These are phyloP conservation scores for Bothrops jararaca DNA, from an alignment of 2,113 vertebrate genomes.

Conservation along the genomic window DNA sequence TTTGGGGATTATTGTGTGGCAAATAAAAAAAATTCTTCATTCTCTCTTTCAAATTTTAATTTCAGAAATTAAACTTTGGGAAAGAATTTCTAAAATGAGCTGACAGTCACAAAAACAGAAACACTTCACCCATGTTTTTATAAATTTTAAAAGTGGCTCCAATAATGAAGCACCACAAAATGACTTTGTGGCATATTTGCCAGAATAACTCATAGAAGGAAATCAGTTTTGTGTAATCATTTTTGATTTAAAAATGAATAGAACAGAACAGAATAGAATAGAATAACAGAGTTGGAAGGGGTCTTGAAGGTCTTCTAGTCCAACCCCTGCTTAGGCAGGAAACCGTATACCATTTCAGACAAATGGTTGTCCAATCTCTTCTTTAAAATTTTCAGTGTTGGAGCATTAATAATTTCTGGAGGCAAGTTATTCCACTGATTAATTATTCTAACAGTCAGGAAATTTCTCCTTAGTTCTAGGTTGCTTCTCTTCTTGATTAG, in stretches of 20 bases:
- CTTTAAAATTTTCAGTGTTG: too few species aligned
- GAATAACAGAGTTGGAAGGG: too few species aligned
- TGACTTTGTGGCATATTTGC: background rate
- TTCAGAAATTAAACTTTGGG: slow-evolving; percentile 8
- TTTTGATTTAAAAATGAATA: background rate
- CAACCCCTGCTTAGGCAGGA: too few species aligned
- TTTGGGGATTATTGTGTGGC: slow-evolving; percentile 31
- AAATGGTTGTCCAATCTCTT: too few species aligned
- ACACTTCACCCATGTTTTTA: background rate
- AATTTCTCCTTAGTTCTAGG: too few species aligned
- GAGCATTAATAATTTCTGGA: too few species aligned
- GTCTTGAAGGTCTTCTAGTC: too few species aligned
- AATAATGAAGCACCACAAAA: background rate
- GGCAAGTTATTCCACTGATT: too few species aligned
- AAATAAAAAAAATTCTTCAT: slow-evolving; percentile 28
- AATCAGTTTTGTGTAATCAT: background rate
- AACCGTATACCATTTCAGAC: too few species aligned
- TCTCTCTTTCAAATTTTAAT: slow-evolving; percentile 19
- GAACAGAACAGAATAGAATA: too few species aligned
- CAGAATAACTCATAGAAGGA: background rate
- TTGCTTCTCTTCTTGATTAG: too few species aligned
- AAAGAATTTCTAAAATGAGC: background rate
- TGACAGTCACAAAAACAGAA: background rate
- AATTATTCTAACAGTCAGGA: too few species aligned
- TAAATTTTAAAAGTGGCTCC: background rate